phyloP scores from a whole-genome alignment of 2,888 invertebrate genomes.

The Chaitophorus viminalis region DNA sequence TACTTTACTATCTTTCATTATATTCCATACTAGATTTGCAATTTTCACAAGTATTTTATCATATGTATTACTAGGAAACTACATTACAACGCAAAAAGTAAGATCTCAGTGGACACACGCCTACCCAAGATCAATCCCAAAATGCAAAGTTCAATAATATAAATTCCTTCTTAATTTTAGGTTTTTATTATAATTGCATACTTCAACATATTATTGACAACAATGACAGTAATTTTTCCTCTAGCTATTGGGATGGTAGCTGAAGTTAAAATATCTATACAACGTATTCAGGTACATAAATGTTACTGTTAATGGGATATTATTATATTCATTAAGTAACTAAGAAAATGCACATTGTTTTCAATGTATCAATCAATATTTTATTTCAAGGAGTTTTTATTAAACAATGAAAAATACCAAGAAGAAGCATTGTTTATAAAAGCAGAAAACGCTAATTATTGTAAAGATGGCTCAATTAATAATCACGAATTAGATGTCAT shows the following conservation, averaged over 20 bases:
- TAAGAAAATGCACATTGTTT: not conserved
- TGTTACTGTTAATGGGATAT: not conserved
- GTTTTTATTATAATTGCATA: not conserved
- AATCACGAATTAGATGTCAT: not conserved
- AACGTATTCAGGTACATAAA: not conserved
- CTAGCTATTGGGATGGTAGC: not conserved
- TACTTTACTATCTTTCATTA: slow-evolving; percentile 77
- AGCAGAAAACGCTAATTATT: not conserved
- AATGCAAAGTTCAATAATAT: too few species aligned
- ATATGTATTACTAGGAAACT: slow-evolving; percentile 75
- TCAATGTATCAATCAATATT: not conserved
- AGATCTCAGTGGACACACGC: slow-evolving; percentile 64
- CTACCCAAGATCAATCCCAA: too few species aligned
- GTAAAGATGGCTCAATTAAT: not conserved
- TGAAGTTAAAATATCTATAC: not conserved
- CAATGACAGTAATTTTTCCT: not conserved
- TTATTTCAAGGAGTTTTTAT: not conserved
- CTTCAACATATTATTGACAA: not conserved
- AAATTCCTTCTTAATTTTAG: not conserved
- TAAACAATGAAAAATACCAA: not conserved
- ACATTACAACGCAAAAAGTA: slow-evolving; percentile 79
- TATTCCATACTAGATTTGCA: slow-evolving; percentile 84
- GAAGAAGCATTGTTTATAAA: not conserved
- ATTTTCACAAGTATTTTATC: slow-evolving; percentile 79
- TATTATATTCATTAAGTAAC: not conserved